Conservation (phyloP, 2,113 vertebrate genomes). For the Girardinichthys multiradiatus region DNA sequence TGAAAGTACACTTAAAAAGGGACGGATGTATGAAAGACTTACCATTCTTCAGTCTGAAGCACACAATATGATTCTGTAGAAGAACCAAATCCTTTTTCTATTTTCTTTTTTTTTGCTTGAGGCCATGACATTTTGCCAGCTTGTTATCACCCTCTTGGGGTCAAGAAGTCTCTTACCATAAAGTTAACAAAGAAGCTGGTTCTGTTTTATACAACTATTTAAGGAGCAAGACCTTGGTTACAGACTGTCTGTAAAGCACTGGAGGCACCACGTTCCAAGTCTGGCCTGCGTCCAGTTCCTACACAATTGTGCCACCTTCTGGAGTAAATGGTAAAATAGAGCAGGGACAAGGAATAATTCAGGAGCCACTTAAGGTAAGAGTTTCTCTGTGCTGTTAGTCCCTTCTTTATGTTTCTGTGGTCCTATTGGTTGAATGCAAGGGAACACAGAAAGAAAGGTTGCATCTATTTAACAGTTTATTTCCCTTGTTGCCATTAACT, state of each 20-base stretch:
- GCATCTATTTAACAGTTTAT: no score
- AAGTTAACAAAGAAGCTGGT: constrained; percentile 44
- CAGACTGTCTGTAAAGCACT: constrained; percentile 20
- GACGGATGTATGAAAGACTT: constrained; percentile 55
- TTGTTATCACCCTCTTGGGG: constrained; percentile 43
- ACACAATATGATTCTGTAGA: constrained; percentile 30
- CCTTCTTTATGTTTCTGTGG: constrained; percentile 2
- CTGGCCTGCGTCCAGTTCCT: constrained; percentile 53
- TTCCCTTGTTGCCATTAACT: background rate
- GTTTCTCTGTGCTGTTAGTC: background rate
- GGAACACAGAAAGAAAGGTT: background rate
- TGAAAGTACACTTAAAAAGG: constrained; percentile 49
- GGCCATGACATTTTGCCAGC: constrained; percentile 46
- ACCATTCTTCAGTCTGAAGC: constrained; percentile 61
- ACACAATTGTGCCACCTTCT: constrained; percentile 82
- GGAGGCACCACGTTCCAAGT: constrained; percentile 25
- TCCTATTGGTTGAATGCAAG: background rate
- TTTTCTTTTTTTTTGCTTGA: constrained; percentile 29
- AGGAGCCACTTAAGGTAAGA: background rate
- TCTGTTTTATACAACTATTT: constrained; percentile 21
- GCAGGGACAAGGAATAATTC: constrained; percentile 21
- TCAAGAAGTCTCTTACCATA: constrained; percentile 55
- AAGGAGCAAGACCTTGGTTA: constrained; percentile 43
- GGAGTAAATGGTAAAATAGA: constrained; percentile 50
- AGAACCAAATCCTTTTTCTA: constrained; percentile 26